phyloP scores from a whole-genome alignment of 2,888 invertebrate genomes.

The Hemistola chrysoprasaria region DNA sequence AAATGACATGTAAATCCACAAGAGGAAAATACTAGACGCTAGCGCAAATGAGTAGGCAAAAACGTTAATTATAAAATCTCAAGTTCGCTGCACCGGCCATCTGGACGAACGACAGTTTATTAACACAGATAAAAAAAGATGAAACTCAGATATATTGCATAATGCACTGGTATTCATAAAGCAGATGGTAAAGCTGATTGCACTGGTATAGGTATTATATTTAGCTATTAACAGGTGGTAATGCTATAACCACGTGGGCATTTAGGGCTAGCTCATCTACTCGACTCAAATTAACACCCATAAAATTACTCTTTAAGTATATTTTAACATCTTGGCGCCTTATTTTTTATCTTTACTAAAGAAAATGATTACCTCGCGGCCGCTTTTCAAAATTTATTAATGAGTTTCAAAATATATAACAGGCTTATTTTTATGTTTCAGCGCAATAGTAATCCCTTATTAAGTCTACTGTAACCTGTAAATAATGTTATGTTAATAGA shows the following conservation, averaged over 20 bases:
- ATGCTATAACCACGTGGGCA: conserved; percentile 53
- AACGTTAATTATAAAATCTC: conserved; percentile 33
- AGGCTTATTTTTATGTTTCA: too few relatives aligned
- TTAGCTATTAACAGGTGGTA: conserved; percentile 75
- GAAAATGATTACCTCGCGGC: too few relatives aligned
- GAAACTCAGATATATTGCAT: conserved; percentile 65
- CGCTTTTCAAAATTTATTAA: too few relatives aligned
- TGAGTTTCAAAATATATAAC: too few relatives aligned
- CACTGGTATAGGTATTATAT: conserved; percentile 54
- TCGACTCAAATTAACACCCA: too few relatives aligned
- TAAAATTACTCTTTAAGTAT: too few relatives aligned
- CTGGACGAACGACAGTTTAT: conserved; percentile 63
- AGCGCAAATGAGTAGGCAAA: conserved; percentile 12
- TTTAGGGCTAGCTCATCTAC: conserved; percentile 48
- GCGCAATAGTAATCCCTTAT: too few relatives aligned
- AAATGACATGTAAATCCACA: too few relatives aligned
- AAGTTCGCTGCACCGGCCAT: conserved; percentile 65
- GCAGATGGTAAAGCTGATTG: conserved; percentile 77
- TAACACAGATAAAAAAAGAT: conserved; percentile 22
- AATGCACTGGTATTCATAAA: conserved; percentile 56
- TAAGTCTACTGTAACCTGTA: too few relatives aligned
- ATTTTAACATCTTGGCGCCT: too few relatives aligned
- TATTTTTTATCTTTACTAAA: too few relatives aligned
- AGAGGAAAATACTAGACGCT: conserved; percentile 4
- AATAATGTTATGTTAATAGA: too few relatives aligned